These are phyloP conservation scores for Epinephelus cyanopodus DNA, from an alignment of 2,113 vertebrate species.

Conservation along the genomic window DNA sequence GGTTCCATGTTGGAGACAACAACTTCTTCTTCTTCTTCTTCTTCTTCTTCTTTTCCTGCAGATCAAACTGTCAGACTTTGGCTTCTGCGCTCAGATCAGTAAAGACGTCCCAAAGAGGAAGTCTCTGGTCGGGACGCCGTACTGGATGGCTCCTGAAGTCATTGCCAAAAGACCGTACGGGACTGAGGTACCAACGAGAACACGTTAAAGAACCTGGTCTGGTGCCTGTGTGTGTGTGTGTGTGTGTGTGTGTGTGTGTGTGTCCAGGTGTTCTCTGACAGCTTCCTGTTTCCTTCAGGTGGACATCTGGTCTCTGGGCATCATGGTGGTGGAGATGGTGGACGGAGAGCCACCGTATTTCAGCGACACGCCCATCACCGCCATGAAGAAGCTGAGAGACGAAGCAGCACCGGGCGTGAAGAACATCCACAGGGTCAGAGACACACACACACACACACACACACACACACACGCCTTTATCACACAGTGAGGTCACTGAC, in stretches of 20 bases:
- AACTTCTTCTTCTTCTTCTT: too few species aligned
- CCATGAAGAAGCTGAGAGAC: constrained; percentile 95
- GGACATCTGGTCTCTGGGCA: constrained; percentile 95
- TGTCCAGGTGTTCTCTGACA: background rate
- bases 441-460: background rate
- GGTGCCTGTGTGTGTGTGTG: background rate
- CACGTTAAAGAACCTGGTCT: background rate
- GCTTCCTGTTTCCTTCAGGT: constrained; percentile 81
- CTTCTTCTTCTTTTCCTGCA: constrained; percentile 49
- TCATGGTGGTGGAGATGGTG: constrained; percentile 98
- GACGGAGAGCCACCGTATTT: constrained; percentile 96
- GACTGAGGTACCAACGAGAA: constrained; percentile 85
- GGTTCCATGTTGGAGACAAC: too few species aligned
- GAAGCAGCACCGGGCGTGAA: constrained; percentile 88
- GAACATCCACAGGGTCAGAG: constrained; percentile 87
- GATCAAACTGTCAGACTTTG: constrained; percentile 96
- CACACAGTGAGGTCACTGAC: background rate
- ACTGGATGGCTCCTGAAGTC: constrained; percentile 98
- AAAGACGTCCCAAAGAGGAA: constrained; percentile 93
- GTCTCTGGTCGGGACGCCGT: constrained; percentile 94
- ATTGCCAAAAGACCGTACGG: constrained; percentile 91
- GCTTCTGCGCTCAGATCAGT: constrained; percentile 97
- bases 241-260: background rate
- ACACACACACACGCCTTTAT: background rate
- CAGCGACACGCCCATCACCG: constrained; percentile 91